phyloP scores from a whole-genome alignment of 2,888 invertebrate genomes.

The Xylophagus ater region DNA sequence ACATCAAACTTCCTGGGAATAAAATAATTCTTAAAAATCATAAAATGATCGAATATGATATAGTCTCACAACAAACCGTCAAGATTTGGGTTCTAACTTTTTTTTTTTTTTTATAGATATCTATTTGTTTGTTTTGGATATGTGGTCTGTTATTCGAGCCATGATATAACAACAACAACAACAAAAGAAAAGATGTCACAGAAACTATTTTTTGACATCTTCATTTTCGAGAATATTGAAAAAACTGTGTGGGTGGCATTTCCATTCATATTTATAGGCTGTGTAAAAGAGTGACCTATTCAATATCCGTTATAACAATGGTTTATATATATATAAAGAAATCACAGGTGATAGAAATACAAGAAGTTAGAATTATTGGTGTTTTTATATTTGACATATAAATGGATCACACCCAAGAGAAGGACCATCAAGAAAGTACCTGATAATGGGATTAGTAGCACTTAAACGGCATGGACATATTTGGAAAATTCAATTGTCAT shows the following conservation, averaged over 20 bases:
- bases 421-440: too few species aligned
- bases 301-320: constrained; percentile 7
- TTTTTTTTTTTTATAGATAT: constrained; percentile 2
- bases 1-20: constrained; percentile 8
- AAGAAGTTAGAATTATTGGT: constrained; percentile 6
- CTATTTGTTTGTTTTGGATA: constrained; percentile 3
- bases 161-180: constrained; percentile 8
- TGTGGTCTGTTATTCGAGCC: constrained; percentile 6
- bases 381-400: constrained; percentile 17
- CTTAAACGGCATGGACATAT: too few species aligned
- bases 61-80: constrained; percentile 1
- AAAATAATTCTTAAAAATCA: constrained; percentile 5
- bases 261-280: constrained; percentile 8
- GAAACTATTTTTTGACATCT: constrained; percentile 17
- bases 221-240: constrained; percentile 9
- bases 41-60: not conserved
- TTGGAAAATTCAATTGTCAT: too few species aligned
- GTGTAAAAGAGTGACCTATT: constrained; percentile 9
- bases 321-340: constrained; percentile 6
- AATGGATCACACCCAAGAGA: constrained; percentile 17
- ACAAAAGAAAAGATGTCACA: constrained; percentile 16
- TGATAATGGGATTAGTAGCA: too few species aligned
- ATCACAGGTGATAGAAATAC: constrained; percentile 5
- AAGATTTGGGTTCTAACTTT: not conserved
- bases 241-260: constrained; percentile 16